Evolutionary conservation across 1,140 invertebrate genomes (phyloP).

Genomic region (Delia radicum): DNA sequence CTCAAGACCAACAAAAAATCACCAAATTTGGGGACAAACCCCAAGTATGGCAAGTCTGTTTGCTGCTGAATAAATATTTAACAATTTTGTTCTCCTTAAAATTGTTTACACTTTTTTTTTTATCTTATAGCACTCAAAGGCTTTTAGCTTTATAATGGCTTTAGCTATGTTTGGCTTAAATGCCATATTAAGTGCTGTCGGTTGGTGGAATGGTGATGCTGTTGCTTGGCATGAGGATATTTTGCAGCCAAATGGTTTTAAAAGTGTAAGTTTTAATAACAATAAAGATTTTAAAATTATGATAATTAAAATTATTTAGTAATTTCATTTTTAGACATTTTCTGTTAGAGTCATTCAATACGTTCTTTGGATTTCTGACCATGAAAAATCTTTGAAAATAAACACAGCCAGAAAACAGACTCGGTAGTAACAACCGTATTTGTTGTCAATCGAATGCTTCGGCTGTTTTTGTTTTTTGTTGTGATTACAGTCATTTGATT

Average conservation of each 20-base stretch:
- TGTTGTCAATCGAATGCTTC: too few species aligned
- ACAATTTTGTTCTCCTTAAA: background rate
- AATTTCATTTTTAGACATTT: background rate
- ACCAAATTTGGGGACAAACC: too few species aligned
- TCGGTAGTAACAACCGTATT: too few species aligned
- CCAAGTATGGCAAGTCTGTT: too few species aligned
- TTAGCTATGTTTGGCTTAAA: conserved; percentile 48
- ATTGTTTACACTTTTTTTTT: background rate
- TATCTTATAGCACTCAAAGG: conserved; percentile 46
- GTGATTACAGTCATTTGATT: too few species aligned
- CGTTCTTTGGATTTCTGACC: too few species aligned
- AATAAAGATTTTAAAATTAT: background rate
- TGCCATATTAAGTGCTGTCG: conserved; percentile 44
- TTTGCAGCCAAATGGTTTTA: conserved; percentile 51
- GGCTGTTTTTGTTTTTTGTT: too few species aligned
- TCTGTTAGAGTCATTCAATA: too few species aligned
- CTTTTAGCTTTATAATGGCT: conserved; percentile 51
- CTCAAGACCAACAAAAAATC: background rate
- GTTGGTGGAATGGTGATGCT: conserved; percentile 46
- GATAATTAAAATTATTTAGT: background rate
- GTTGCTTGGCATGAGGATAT: conserved; percentile 43
- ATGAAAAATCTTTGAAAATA: too few species aligned
- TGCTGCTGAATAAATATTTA: background rate
- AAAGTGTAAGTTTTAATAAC: conserved; percentile 42
- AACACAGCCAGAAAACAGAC: too few species aligned